Evolutionary conservation across 1,140 invertebrate genomes (phyloP).

Genomic region (Drosophila lacertosa): DNA sequence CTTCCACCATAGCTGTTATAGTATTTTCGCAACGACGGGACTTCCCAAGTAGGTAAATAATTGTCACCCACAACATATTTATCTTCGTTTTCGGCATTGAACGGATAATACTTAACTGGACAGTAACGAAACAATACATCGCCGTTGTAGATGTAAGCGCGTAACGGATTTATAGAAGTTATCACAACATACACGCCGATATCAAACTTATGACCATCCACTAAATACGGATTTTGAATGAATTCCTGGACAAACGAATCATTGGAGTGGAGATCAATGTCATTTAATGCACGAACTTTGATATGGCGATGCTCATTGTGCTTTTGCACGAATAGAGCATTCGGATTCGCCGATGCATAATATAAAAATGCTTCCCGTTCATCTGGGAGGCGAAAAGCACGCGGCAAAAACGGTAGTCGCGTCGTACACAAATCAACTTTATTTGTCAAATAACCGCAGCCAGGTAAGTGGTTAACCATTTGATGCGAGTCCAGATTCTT

Average conservation of each 20-base stretch:
- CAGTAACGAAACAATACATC: constrained; percentile 97
- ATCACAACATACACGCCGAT: constrained; percentile 97
- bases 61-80: constrained; percentile 98
- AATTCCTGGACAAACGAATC: constrained; percentile 97
- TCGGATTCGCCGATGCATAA: constrained; percentile 88
- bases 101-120: constrained; percentile 95
- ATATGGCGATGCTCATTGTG: constrained; percentile 96
- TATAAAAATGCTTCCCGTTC: constrained; percentile 89
- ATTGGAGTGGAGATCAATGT: constrained; percentile 89
- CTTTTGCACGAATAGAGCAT: constrained; percentile 95
- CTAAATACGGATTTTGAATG: constrained; percentile 91
- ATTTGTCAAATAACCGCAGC: constrained; percentile 96
- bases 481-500: constrained; percentile 89
- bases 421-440: constrained; percentile 96
- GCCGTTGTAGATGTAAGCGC: constrained; percentile 95
- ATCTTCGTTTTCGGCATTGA: constrained; percentile 91
- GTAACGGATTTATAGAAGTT: constrained; percentile 95
- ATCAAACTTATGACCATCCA: constrained; percentile 97
- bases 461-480: constrained; percentile 97
- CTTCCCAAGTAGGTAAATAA: constrained; percentile 97
- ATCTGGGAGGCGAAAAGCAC: constrained; percentile 94
- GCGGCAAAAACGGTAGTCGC: constrained; percentile 90
- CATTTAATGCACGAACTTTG: constrained; percentile 88
- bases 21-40: constrained; percentile 92
- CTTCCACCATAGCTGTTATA: constrained; percentile 91